Evolutionary conservation across 2,113 vertebrate species (phyloP), one percentile per base, ranked within the genome.

Genomic region (Cyanoderma ruficeps): DNA sequence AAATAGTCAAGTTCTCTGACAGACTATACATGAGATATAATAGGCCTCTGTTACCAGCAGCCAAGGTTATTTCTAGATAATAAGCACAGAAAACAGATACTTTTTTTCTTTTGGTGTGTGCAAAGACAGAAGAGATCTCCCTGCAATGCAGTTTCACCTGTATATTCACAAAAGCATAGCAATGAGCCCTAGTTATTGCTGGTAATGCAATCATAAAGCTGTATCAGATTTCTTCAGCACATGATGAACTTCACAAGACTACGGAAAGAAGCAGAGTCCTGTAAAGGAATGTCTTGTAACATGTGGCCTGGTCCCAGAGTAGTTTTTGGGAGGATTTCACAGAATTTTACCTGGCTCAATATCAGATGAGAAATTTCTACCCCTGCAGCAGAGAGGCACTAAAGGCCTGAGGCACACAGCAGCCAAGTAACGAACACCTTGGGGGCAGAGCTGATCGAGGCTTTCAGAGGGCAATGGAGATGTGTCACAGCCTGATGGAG

Each of bases 381-480:
- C 72, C 19, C 50, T 46, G 56, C 70, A 97, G 95, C 79, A 57
- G 91, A 94, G n/a, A 37, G 52, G 22, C 33, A 78, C 16, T 90
- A 68, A 3, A 86, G 93, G 20, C 27, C 78, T 2, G 90, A 93
- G 52, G 92, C 94, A 49, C 86, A 86, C 5, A 63, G 86, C 47
- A 67, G 31, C 33, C 80, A 59, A 44, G 95, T 71, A 65, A 96
- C 91, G 92, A 87, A 57, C 50, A 90, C 85, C 49, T 83, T 97
- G 86, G 18, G 47, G 56, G 95, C 63, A 0, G 97, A 98, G 86
- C 94, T 98, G 63, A 47, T 95, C 0, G 27, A 85, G 24, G 96
- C 96, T 52, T 97, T 98, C 93, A 80, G 80, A 65, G 97, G 98
- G 89, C 92, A 97, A 95, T 53, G 87, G 97, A 98, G 86, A 95